Base-by-base conservation (phyloP, 1,140 invertebrate genomes). In the Araneus ventricosus region DNA sequence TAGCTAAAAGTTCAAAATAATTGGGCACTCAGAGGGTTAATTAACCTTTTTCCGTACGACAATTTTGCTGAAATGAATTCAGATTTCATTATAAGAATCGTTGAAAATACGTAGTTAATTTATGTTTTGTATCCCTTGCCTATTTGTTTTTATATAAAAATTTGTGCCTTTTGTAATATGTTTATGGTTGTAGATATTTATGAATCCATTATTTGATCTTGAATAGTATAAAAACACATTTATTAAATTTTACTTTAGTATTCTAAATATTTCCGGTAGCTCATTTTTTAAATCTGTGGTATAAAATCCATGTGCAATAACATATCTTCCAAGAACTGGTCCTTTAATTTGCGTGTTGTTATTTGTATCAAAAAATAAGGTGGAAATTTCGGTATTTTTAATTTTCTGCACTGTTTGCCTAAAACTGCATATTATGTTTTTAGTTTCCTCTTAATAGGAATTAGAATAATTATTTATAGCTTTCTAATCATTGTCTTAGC, bases 291-390 rank as follows among this genome's bases (percentile, higher is more conserved):
- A 57, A 84, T 84, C 14, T 84, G n/a, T 84, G 45, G 37, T 27
- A 82, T 67, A 82, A 82, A 82, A 82, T 84, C 82, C 45, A 84
- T 84, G 82, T 84, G 82, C 82, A 84, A 84, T 84, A 84, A 84
- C 82, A 84, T 84, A 84, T 84, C 82, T 57, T 52, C 14, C n/a
- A 52, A 84, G 45, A 84, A 52, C 39, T 52, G 41, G 27, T 41
- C 10, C n/a, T 14, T 52, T 84, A 27, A 52, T 84, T 84, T 45
- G 39, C 20, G 45, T 57, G 45, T n/a, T 84, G 45, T 84, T 45
- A 41, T 84, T 52, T 67, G 41, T 82, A 82, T 82, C 34, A 37
- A 82, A 82, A 80, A 37, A 37, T 24, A 37, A 82, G 79, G n/a
- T 52, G 39, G 24, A 52, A 45, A n/a, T 57, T 84, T 84, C 24